Percentiles rank a stretch among this genome's conserved stretches.
phyloP scores from a whole-genome alignment of 2,113 vertebrate species.

The Charadrius vociferus region DNA sequence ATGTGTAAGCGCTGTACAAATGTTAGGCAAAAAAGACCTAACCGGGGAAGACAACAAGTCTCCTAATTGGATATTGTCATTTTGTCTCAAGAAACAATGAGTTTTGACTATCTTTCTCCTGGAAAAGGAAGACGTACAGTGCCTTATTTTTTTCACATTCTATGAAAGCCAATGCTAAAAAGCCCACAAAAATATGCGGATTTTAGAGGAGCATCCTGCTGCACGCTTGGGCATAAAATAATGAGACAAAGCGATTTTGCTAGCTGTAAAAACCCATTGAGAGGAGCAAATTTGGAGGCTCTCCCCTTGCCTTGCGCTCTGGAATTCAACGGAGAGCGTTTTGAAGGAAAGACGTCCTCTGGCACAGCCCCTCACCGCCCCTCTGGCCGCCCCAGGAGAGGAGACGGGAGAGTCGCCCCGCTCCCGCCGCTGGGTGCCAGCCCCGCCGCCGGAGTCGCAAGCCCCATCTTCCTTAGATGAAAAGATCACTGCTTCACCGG shows the following conservation, averaged over 20 bases:
- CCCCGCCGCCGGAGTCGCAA: not conserved
- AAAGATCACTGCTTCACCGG: conserved; percentile 76
- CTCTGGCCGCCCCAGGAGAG: not conserved
- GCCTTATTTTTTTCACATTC: not conserved
- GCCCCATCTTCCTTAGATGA: conserved; percentile 33
- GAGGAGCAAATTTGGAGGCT: not conserved
- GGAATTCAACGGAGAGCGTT: not conserved
- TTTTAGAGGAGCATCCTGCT: not conserved
- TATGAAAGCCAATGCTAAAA: not conserved
- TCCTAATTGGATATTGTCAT: not conserved
- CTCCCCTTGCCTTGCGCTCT: not conserved
- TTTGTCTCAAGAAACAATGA: not conserved
- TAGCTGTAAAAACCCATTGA: not conserved
- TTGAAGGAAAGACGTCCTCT: not conserved
- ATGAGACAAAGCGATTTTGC: not conserved
- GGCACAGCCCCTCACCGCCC: not conserved
- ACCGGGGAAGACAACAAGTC: not conserved
- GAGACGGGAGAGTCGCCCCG: not conserved
- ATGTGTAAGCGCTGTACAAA: not conserved
- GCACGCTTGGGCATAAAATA: not conserved
- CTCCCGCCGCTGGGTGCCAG: not conserved
- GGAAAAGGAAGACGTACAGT: not conserved
- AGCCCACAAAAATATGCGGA: not conserved
- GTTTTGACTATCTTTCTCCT: not conserved
- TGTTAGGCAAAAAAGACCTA: not conserved